Evolutionary conservation across 2,797 vertebrate genomes (phyloP).

Genomic region (Clarias laeviceps): DNA sequence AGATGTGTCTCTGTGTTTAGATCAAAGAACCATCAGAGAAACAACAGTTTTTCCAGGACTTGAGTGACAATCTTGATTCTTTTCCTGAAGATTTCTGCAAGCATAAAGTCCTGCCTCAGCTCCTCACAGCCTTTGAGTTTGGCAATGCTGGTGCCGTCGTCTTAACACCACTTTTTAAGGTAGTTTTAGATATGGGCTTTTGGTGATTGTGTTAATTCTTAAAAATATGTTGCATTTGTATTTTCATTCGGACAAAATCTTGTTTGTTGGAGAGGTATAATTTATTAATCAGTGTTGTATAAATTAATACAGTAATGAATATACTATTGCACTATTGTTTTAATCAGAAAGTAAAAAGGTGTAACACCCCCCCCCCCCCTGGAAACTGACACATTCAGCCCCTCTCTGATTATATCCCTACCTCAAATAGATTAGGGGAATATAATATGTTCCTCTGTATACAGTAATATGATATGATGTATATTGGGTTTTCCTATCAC

Average conservation of each 20-base stretch:
- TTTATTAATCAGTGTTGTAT: background rate
- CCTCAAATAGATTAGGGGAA: background rate
- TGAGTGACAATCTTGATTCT: constrained; percentile 86
- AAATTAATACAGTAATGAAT: no score
- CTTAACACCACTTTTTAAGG: constrained; percentile 91
- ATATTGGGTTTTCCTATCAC: background rate
- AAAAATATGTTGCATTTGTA: background rate
- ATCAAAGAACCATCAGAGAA: constrained; percentile 90
- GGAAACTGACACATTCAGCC: no score
- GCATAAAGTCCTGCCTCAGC: constrained; percentile 90
- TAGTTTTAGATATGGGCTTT: constrained; percentile 45
- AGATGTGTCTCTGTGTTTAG: constrained; percentile 64
- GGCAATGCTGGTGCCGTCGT: constrained; percentile 87
- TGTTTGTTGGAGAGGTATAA: background rate
- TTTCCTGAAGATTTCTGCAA: constrained; percentile 92
- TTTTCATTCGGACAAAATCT: no score
- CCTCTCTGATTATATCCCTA: background rate
- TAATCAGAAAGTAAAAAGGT: no score
- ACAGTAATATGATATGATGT: background rate
- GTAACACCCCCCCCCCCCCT: no score
- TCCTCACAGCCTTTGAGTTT: constrained; percentile 90
- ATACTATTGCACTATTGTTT: no score
- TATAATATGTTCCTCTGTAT: background rate
- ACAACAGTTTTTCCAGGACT: constrained; percentile 90
- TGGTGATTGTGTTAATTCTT: background rate